Evolutionary conservation across 1,140 invertebrate species (phyloP), one percentile per base, ranked within the genome.

Genomic region (Meloidogyne exigua): DNA sequence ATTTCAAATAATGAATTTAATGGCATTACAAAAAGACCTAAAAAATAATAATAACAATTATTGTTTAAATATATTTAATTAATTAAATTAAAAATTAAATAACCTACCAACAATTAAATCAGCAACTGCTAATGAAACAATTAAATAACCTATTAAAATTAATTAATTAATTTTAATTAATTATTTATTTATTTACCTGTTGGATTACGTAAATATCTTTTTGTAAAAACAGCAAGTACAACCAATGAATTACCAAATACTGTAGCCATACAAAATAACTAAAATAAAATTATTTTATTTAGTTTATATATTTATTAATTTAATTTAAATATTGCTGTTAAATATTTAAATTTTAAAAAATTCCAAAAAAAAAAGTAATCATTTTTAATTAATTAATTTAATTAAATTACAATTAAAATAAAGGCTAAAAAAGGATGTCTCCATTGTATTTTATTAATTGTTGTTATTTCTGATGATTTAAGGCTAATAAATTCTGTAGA

Each of bases 1-100:
- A 87, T 87, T 77, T 87, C 85, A 72, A 87, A 87, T 23, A 87
- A 42, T 32, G 78, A 84, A 63, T 87, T 87, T 67, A 87, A 72
- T 5, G 85, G 85, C 85, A 87, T 87, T 5, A 87, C 86, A 26
- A 86, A 80, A 28, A 87, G 32, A 9, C 72, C 72, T 73, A 1
- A n/a, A n/a, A n/a, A 72, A 72, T 21, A 64, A 44, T 23, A 25
- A 11, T 39, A 9, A 9, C 10, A 39, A 39, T 39, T 0, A 9
- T 39, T 39, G 0, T 39, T 39, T 39, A 39, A 49, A 49, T 11
- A 12, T 23, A 72, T 26, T 72, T n/a, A 63, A 62, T 10, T 3
- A n/a, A 42, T 44, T 57, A 36, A 62, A 71, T 4, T 18, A 13
- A 39, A 26, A 71, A 71, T 36, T 28, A 62, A 44, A n/a, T 25